A percentile compares a stretch with the other conserved stretches of the same genome.
These are phyloP conservation scores for Gastrophryne carolinensis DNA, from an alignment of 2,797 vertebrate species.

Conservation along the genomic window DNA sequence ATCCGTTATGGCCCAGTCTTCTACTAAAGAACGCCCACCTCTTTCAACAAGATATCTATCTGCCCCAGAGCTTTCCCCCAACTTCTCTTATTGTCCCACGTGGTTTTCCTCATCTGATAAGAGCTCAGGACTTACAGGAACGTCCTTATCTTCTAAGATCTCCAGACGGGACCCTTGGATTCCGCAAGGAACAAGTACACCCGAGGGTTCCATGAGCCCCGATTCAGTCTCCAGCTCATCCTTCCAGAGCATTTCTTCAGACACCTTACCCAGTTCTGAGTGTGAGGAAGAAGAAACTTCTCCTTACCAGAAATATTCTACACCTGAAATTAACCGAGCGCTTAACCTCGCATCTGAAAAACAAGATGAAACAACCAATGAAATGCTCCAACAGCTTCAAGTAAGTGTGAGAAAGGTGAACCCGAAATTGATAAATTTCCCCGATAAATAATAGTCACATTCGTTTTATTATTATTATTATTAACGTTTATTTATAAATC, in stretches of 20 bases:
- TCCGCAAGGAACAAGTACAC: neutral
- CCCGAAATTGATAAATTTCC: neutral
- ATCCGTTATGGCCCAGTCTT: too few species aligned
- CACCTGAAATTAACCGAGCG: neutral
- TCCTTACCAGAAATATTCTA: neutral
- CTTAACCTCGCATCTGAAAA: neutral
- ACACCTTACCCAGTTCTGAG: neutral
- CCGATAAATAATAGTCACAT: too few species aligned
- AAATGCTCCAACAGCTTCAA: neutral
- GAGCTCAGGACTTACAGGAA: neutral
- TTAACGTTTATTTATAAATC: too few species aligned
- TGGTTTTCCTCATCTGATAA: neutral
- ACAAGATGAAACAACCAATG: neutral
- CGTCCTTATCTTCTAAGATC: neutral
- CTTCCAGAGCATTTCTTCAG: neutral
- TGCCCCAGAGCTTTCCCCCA: neutral
- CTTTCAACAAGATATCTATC: neutral
- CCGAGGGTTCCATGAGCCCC: neutral
- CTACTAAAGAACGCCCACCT: neutral
- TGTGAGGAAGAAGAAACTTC: neutral
- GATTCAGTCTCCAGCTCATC: neutral
- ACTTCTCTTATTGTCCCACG: neutral
- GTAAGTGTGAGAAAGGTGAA: neutral
- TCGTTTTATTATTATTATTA: too few species aligned
- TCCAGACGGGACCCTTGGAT: neutral